Evolutionary conservation across 2,113 vertebrate genomes (phyloP), one percentile per base, ranked within the genome.

Genomic region (Pteropus alecto): DNA sequence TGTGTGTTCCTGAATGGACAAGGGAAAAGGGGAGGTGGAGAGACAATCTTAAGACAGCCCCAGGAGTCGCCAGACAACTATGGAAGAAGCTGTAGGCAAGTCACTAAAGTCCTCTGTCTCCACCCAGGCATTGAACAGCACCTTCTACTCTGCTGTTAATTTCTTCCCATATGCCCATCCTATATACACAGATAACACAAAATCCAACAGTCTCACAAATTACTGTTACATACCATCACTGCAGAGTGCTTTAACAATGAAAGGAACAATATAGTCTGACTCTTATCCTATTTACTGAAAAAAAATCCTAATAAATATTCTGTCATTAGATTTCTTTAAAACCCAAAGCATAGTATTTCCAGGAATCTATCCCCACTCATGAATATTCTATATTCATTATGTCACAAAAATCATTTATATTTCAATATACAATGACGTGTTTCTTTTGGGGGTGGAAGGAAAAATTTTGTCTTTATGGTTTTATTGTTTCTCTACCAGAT

Each of bases 401-500:
- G 41, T 91, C 16, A 83, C 51, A 91, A 93, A 95, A 38, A 74
- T 24, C 3, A 30, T 68, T 71, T 87, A 87, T 46, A 91, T 56
- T 91, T 92, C 16, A 79, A 35, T 86, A 85, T 76, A 70, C 3
- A 90, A 76, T 46, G 7, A 58, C 88, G 56, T 51, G 0, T 93
- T 96, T 71, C 41, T 0, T 35, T 65, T 86, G 71, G 22, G n/a
- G 22, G 26, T 71, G 0, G 21, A 51, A 12, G 22, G 26, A 4
- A 70, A 95, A n/a, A 87, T 22, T 28, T 97, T 51, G 18, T 54
- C 71, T 93, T 3, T 28, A 73, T 54, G 28, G 12, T 60, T 93
- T 97, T 56, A 63, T 86, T 97, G 21, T 86, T 97, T 95, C 95
- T 88, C 22, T 48, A 86, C 54, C 24, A 79, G 68, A 92, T 96